Base-by-base conservation (phyloP, 1,140 invertebrate species). In the Ips typographus region DNA sequence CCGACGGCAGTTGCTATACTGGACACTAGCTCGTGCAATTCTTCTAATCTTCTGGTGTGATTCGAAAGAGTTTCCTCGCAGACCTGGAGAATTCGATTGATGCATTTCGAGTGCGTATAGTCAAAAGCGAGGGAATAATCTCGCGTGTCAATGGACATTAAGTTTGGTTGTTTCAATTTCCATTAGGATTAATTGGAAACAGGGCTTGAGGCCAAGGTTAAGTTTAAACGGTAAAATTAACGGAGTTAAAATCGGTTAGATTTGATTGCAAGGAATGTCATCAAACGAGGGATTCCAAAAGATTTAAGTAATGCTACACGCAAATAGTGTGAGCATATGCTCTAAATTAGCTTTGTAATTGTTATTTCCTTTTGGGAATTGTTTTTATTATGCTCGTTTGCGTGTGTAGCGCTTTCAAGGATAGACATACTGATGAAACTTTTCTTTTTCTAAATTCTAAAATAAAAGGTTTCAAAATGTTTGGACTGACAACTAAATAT, bases 1-100 rank as follows among this genome's bases (percentile, higher is more conserved):
- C 91, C 90, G 37, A 92, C 89, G 75, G 91, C 89, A 2, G 87
- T 86, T 0, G 91, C 90, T 43, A 93, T 92, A 68, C 89, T 86
- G 1, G 87, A 85, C 6, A 92, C 91, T 69, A 93, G 83, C n/a
- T 87, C 85, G 8, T 87, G 87, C 36, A 93, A 82, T 76, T 92
- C 89, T 4, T 86, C 85, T 37, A 93, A 77, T 56, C 87, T 84
- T 69, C 86, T 84, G 72, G 86, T 88, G 74, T 92, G 87, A 41
- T 86, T 85, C 67, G 87, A 89, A 77, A 93, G 84, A 70, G 87
- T 87, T 79, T 92, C 89, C 77, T 91, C 86, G 77, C 89, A 91
- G 79, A 89, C 86, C 90, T 58, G 56, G 40, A 58, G 41, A 58
- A 41, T 40, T 55, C 37, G 52, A 37, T 8, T 55, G 43, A 4